Evolutionary conservation across 2,888 invertebrate genomes (phyloP).

Genomic region (Rhabditoides inermis): DNA sequence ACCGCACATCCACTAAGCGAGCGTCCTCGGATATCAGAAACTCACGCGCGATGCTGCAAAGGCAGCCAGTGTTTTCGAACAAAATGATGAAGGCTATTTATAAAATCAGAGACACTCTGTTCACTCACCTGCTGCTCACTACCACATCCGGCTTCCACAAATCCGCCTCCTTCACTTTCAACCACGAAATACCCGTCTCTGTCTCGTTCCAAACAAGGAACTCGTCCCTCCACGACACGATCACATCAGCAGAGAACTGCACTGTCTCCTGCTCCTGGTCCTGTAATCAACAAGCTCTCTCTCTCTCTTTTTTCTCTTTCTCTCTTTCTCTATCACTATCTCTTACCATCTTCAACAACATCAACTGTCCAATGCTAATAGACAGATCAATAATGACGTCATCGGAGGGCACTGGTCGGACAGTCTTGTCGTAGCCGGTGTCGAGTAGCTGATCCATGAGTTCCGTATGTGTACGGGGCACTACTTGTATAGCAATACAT

Average conservation of each 20-base stretch:
- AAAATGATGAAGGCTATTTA: background rate
- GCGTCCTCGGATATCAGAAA: conserved; percentile 15
- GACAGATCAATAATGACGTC: no score
- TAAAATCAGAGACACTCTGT: background rate
- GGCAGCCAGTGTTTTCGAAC: background rate
- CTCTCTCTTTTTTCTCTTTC: background rate
- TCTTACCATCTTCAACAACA: no score
- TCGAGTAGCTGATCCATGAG: no score
- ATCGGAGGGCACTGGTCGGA: no score
- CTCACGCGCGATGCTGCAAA: conserved; percentile 19
- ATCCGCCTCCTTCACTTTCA: conserved; percentile 25
- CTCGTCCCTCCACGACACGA: conserved; percentile 25
- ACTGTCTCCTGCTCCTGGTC: conserved; percentile 30
- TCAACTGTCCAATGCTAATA: no score
- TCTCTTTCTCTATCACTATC: background rate
- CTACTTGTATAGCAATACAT: no score
- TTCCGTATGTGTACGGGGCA: no score
- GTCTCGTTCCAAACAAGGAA: conserved; percentile 22
- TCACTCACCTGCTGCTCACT: conserved; percentile 17
- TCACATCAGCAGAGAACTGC: conserved; percentile 26
- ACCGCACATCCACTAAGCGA: conserved; percentile 19
- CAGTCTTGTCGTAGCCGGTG: no score
- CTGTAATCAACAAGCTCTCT: conserved; percentile 3
- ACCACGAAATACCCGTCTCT: conserved; percentile 17
- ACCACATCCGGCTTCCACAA: conserved; percentile 29